Conservation (phyloP, 37 sponge, comb jelly and placozoan genomes). For the Halichondria panicea region DNA sequence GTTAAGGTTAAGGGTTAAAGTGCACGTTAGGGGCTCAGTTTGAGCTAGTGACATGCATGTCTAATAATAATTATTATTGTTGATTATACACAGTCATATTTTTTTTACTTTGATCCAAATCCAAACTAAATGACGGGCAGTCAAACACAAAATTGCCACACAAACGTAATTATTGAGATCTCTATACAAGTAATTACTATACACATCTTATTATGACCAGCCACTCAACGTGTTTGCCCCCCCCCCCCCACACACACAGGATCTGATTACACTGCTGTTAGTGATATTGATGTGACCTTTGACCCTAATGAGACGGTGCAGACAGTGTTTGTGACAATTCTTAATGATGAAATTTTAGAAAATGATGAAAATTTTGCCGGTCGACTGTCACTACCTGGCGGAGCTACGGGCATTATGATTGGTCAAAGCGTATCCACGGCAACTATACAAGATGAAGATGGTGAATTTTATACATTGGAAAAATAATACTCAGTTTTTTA, state of each 20-base stretch:
- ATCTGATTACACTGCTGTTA: constrained; percentile 1
- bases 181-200: neutral
- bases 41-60: neutral
- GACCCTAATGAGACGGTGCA: neutral
- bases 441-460: no score
- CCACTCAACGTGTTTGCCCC: no score
- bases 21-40: no score
- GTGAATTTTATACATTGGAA: no score
- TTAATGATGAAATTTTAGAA: constrained; percentile 39
- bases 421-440: no score
- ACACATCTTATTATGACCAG: no score
- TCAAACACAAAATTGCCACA: neutral
- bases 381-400: neutral
- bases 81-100: neutral
- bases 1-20: no score
- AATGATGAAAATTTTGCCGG: constrained; percentile 33
- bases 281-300: constrained; percentile 2
- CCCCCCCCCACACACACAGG: neutral
- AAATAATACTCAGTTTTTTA: no score
- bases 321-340: neutral
- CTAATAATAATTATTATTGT: neutral
- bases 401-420: neutral
- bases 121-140: no score
- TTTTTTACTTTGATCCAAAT: neutral
- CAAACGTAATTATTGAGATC: neutral